Percentiles rank a stretch among this genome's conserved stretches.
phyloP scores from a whole-genome alignment of 2,113 vertebrate species.

The Oreochromis spilurus region DNA sequence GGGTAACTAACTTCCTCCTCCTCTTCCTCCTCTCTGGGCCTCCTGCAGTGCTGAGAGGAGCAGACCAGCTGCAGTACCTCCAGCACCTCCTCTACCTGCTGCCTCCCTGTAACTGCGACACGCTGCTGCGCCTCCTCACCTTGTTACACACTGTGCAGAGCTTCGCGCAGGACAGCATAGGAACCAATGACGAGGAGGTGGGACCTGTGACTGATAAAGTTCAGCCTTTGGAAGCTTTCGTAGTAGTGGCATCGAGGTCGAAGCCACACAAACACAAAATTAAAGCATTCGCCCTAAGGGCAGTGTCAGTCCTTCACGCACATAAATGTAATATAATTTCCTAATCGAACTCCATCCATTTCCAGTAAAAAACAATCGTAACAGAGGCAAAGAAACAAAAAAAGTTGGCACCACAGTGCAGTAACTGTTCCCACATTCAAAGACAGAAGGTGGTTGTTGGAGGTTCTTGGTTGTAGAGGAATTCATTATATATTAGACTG shows the following conservation, averaged over 20 bases:
- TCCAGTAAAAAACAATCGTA: background rate
- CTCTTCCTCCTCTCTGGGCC: background rate
- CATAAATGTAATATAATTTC: background rate
- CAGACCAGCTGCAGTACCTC: slow-evolving; percentile 76
- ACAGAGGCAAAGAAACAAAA: background rate
- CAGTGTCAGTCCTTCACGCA: background rate
- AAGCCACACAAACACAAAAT: background rate
- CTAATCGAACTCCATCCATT: background rate
- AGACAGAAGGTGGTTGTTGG: background rate
- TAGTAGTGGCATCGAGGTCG: background rate
- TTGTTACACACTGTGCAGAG: slow-evolving; percentile 79
- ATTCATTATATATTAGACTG: background rate
- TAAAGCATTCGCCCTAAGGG: background rate
- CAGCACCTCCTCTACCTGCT: slow-evolving; percentile 88
- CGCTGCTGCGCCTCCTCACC: slow-evolving; percentile 82
- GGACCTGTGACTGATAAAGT: background rate
- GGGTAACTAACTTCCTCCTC: background rate
- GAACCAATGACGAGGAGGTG: slow-evolving; percentile 78
- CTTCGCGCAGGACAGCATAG: slow-evolving; percentile 73
- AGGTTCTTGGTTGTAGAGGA: background rate
- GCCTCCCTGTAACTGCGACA: slow-evolving; percentile 89
- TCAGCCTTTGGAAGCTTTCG: background rate
- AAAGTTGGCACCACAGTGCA: background rate
- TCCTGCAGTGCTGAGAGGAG: slow-evolving; percentile 71
- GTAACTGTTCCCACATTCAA: background rate